Conservation (phyloP, 2,797 vertebrate genomes). For the Bryconaethiops microstoma region DNA sequence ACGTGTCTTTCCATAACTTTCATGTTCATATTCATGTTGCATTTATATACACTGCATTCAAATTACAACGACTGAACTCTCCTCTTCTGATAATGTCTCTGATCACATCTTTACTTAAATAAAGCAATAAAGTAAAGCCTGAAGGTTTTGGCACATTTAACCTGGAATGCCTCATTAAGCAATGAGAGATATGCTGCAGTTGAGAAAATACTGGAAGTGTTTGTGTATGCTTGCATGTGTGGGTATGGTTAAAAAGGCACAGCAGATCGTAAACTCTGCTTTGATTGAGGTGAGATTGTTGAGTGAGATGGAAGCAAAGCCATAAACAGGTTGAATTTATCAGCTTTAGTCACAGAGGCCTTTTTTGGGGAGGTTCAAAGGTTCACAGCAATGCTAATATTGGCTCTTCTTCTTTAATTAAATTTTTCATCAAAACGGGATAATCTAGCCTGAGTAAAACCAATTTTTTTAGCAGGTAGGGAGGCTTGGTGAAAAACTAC, state of each 20-base stretch:
- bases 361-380: conserved; percentile 32
- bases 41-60: no score
- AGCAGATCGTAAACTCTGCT: conserved; percentile 25
- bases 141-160: neutral
- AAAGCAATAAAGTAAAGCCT: conserved; percentile 33
- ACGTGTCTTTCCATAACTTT: no score
- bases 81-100: neutral
- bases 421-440: conserved; percentile 73
- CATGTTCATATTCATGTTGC: no score
- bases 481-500: conserved; percentile 65
- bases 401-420: conserved; percentile 45
- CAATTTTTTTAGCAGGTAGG: conserved; percentile 17
- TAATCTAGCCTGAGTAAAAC: conserved; percentile 57
- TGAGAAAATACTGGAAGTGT: neutral
- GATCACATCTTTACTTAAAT: conserved; percentile 48
- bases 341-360: conserved; percentile 43
- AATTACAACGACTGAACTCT: no score
- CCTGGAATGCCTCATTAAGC: neutral
- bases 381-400: conserved; percentile 9
- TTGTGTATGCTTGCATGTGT: conserved; percentile 5
- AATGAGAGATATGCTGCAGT: neutral
- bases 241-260: neutral
- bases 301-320: neutral
- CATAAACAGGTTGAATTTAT: conserved; percentile 40
- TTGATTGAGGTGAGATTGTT: conserved; percentile 21